Base-by-base conservation (phyloP, 92 coral and sea anemone species). In the Palythoa caribaeorum region DNA sequence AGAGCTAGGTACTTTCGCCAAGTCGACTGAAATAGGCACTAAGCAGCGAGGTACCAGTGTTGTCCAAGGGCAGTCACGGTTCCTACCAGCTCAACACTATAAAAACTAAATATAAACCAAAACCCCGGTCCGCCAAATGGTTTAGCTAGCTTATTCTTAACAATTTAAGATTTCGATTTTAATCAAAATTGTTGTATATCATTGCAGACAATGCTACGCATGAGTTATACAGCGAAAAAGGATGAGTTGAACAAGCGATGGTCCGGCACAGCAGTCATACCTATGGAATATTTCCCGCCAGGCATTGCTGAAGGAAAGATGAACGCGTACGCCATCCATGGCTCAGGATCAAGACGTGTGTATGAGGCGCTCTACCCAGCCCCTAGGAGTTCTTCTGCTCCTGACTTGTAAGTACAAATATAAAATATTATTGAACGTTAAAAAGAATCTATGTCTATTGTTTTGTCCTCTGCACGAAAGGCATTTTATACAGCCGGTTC, bases 281-380 rank as follows among this genome's bases (percentile, higher is more conserved):
- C 99, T 39, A 69, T 95, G 19, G 98, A 92, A 57, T 97, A 97
- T 76, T 93, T 97, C 69, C 99, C 99, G 9, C 99, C 99, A 5
- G 91, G 89, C 60, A 94, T 94, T 89, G 84, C 90, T 11, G 39
- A 47, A 48, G 73, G 81, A 2, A 95, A 92, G 93, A 94, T 97
- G 89, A 97, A 97, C 83, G 99, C 99, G 39, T 95, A 94, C 62
- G 99, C 99, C 21, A 97, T 97, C 55, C 99, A 97, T 78, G 99
- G 99, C 17, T 88, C 99, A 51, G 96, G 96, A 10, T 83, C 72
- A 19, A 66, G 77, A 36, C 89, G 96, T 73, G 85, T 70, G 35
- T 95, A 97, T 87, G 91, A 95, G 53, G 90, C 99, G 19, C 95
- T 97, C 21, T 97, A 97, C 68, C 99, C 99, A 1, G 99, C 99